Evolutionary conservation across 2,888 invertebrate genomes (phyloP).

Genomic region (Odontocolon sp.): DNA sequence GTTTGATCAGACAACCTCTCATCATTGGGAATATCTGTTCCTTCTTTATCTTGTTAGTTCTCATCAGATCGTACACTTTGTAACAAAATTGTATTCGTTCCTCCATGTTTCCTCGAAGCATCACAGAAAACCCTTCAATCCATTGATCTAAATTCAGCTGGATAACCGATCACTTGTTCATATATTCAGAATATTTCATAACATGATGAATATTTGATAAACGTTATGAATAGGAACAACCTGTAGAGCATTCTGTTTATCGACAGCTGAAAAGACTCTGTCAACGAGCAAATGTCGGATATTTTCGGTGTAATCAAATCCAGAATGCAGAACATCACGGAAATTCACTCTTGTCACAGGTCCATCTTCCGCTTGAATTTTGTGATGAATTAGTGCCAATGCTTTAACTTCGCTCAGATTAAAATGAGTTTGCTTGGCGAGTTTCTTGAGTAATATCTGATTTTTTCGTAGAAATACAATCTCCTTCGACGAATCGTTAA

Average conservation of each 20-base stretch:
- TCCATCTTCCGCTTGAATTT: slow-evolving; percentile 69
- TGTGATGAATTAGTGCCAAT: slow-evolving; percentile 73
- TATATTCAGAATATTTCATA: no score
- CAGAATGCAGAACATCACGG: slow-evolving; percentile 74
- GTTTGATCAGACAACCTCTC: slow-evolving; percentile 80
- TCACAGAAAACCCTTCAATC: slow-evolving; percentile 81
- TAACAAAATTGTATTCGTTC: slow-evolving; percentile 80
- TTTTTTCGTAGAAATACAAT: slow-evolving; percentile 73
- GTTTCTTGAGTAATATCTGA: slow-evolving; percentile 66
- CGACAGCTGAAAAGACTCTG: slow-evolving; percentile 72
- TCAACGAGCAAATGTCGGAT: slow-evolving; percentile 75
- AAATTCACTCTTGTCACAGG: slow-evolving; percentile 69
- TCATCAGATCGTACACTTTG: slow-evolving; percentile 76
- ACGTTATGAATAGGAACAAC: slow-evolving; percentile 53
- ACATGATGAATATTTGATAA: no score
- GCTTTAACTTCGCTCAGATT: slow-evolving; percentile 74
- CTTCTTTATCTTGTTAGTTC: slow-evolving; percentile 71
- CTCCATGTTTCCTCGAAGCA: slow-evolving; percentile 82
- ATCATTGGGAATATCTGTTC: slow-evolving; percentile 76
- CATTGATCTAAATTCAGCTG: slow-evolving; percentile 67
- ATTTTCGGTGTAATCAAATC: slow-evolving; percentile 77
- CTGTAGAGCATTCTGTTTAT: slow-evolving; percentile 64
- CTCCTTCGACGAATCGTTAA: slow-evolving; percentile 70
- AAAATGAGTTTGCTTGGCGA: slow-evolving; percentile 71
- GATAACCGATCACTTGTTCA: neutral